A percentile compares a stretch with the other conserved stretches of the same genome.
These are phyloP conservation scores for Pammene aurita DNA, from an alignment of 2,888 invertebrate species.

Conservation along the genomic window DNA sequence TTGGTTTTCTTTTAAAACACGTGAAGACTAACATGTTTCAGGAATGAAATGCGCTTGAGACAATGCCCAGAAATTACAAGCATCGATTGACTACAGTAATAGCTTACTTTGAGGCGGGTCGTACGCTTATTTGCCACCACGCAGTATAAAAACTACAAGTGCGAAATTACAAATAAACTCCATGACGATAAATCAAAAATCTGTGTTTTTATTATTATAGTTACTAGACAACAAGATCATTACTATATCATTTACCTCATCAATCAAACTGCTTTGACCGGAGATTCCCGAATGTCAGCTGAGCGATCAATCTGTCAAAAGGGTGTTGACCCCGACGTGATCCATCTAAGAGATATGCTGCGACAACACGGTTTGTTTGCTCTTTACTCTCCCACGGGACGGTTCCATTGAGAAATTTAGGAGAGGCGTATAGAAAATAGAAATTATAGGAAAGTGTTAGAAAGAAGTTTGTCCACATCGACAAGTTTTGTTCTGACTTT, in stretches of 20 bases:
- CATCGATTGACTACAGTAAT: too few relatives aligned
- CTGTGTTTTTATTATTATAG: not conserved
- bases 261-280: constrained; percentile 29
- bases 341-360: constrained; percentile 33
- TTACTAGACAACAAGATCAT: constrained; percentile 10
- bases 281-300: constrained; percentile 31
- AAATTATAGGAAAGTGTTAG: not conserved
- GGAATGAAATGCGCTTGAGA: too few relatives aligned
- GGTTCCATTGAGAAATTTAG: constrained; percentile 26
- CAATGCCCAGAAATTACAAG: too few relatives aligned
- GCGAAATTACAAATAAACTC: too few relatives aligned
- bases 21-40: too few relatives aligned
- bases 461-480: not conserved
- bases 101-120: too few relatives aligned
- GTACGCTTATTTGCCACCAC: too few relatives aligned
- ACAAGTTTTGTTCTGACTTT: not conserved
- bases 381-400: constrained; percentile 31
- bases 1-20: too few relatives aligned
- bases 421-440: constrained; percentile 2
- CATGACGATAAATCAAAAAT: too few relatives aligned
- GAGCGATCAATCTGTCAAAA: constrained; percentile 33
- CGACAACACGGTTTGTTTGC: constrained; percentile 31
- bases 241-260: constrained; percentile 30
- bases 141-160: too few relatives aligned
- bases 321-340: constrained; percentile 30